Conservation (phyloP, 2,888 invertebrate genomes). For the Protodeltote pygarga region DNA sequence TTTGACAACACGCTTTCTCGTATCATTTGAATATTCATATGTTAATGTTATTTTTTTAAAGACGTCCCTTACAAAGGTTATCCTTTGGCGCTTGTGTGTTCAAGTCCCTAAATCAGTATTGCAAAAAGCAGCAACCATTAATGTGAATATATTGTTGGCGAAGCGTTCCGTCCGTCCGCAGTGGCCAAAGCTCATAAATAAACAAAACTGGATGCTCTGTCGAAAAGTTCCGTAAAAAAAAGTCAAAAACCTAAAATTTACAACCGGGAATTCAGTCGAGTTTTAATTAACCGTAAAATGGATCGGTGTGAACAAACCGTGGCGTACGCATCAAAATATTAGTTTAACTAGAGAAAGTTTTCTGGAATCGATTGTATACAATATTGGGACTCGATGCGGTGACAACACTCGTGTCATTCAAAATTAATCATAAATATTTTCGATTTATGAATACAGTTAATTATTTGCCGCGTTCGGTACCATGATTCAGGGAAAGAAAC, state of each 20-base stretch:
- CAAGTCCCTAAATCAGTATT: conserved; percentile 69
- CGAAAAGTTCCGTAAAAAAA: conserved; percentile 78
- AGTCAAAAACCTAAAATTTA: conserved; percentile 80
- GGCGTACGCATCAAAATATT: conserved; percentile 34
- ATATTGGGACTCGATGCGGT: neutral
- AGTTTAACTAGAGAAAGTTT: conserved; percentile 23
- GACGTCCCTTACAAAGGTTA: conserved; percentile 54
- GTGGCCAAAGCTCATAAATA: conserved; percentile 84
- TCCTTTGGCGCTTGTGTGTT: conserved; percentile 49
- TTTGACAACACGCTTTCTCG: conserved; percentile 23
- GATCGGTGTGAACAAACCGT: conserved; percentile 40
- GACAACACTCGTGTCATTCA: conserved; percentile 1
- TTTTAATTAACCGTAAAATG: conserved; percentile 82
- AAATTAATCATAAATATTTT: conserved; percentile 3
- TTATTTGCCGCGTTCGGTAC: too few species aligned
- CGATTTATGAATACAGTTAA: too few species aligned
- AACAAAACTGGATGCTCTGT: conserved; percentile 84
- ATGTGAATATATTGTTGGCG: conserved; percentile 77
- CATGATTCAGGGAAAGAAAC: too few species aligned
- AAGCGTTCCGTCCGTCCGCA: conserved; percentile 72
- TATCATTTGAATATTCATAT: conserved; percentile 43
- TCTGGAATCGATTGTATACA: conserved; percentile 10
- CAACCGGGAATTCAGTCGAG: conserved; percentile 78
- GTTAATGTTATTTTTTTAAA: conserved; percentile 53
- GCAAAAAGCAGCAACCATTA: conserved; percentile 72